These are phyloP conservation scores for Melipona quadrifasciata DNA, from an alignment of 1,140 invertebrate genomes.

Conservation along the genomic window DNA sequence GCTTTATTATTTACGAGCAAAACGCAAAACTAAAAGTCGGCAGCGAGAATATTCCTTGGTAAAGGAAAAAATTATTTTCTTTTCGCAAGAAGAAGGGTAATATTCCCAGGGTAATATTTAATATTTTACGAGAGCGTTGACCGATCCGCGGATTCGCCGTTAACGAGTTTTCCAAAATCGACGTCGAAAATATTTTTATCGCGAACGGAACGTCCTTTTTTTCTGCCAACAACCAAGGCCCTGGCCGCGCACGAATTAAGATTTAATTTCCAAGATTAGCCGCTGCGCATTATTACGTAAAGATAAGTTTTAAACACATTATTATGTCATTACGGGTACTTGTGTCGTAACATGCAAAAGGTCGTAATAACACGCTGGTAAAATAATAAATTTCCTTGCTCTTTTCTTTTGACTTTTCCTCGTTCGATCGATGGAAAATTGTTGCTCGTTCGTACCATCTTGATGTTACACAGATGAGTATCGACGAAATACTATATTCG, in stretches of 20 bases:
- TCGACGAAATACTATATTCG: neutral
- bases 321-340: slow-evolving; percentile 49
- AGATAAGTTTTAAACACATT: slow-evolving; percentile 42
- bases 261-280: slow-evolving; percentile 44
- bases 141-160: neutral
- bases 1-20: neutral
- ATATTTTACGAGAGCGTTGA: neutral
- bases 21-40: no score
- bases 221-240: neutral
- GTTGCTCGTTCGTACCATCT: neutral
- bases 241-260: slow-evolving; percentile 6
- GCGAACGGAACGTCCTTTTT: neutral
- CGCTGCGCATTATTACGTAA: slow-evolving; percentile 11
- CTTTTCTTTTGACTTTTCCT: neutral
- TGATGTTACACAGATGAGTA: neutral
- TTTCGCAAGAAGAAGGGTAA: no score
- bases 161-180: neutral
- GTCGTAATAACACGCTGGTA: slow-evolving; percentile 1
- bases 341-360: slow-evolving; percentile 17
- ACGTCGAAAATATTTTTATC: slow-evolving; percentile 14
- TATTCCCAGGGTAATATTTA: neutral
- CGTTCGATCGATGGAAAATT: slow-evolving; percentile 19
- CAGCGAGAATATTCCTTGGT: neutral
- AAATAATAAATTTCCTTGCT: neutral
- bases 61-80: neutral